Conservation (phyloP, 2,888 invertebrate species). For the Hyposoter didymator region DNA sequence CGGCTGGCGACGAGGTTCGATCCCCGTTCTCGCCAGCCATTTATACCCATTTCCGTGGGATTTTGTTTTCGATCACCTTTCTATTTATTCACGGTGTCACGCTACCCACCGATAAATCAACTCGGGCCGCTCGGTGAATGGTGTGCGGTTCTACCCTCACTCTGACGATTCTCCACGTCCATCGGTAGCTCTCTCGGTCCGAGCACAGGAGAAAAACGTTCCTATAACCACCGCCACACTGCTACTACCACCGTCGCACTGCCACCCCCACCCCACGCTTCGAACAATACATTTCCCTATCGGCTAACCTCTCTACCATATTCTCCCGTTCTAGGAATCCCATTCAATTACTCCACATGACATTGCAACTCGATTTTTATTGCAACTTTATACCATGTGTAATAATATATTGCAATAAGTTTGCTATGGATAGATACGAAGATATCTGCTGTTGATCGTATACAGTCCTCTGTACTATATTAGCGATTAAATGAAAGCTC, state of each 20-base stretch:
- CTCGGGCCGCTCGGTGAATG: slow-evolving; percentile 65
- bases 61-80: slow-evolving; percentile 75
- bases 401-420: slow-evolving; percentile 23
- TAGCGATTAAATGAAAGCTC: not conserved
- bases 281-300: slow-evolving; percentile 55
- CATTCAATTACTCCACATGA: slow-evolving; percentile 66
- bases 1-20: slow-evolving; percentile 61
- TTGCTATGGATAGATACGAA: not conserved
- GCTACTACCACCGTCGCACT: not conserved
- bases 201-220: slow-evolving; percentile 43
- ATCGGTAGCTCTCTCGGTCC: slow-evolving; percentile 19
- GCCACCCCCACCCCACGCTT: not conserved
- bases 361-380: slow-evolving; percentile 58
- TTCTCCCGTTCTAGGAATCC: slow-evolving; percentile 61
- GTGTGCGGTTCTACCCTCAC: slow-evolving; percentile 56
- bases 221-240: slow-evolving; percentile 40
- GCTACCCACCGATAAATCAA: slow-evolving; percentile 75
- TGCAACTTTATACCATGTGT: slow-evolving; percentile 42
- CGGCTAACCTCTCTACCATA: slow-evolving; percentile 60
- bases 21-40: slow-evolving; percentile 69
- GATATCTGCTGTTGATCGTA: not conserved
- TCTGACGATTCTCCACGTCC: slow-evolving; percentile 58
- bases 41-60: slow-evolving; percentile 74
- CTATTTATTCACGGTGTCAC: slow-evolving; percentile 74
- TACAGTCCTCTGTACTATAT: slow-evolving; percentile 1